Conservation (phyloP, 2,888 invertebrate species). For the Acleris literana region DNA sequence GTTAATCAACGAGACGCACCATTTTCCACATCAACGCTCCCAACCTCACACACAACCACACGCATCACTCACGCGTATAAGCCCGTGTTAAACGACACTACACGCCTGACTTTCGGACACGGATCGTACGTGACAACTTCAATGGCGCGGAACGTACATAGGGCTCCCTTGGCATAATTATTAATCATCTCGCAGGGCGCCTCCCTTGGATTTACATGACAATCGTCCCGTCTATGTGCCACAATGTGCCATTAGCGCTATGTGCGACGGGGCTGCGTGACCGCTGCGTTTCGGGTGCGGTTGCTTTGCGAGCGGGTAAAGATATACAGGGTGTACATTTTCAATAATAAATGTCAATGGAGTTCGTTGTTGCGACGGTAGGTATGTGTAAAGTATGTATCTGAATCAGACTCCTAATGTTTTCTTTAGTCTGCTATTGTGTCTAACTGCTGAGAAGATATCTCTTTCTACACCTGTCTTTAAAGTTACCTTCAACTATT, state of each 20-base stretch:
- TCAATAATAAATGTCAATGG: too few relatives aligned
- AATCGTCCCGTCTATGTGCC: constrained; percentile 45
- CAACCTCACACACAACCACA: too few relatives aligned
- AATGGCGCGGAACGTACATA: constrained; percentile 36
- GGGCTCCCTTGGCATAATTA: constrained; percentile 38
- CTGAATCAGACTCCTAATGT: too few relatives aligned
- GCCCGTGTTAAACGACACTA: not conserved
- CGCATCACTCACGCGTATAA: too few relatives aligned
- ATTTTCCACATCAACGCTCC: too few relatives aligned
- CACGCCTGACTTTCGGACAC: not conserved
- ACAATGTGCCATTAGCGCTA: constrained; percentile 25
- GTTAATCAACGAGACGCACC: too few relatives aligned
- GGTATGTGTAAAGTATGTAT: too few relatives aligned
- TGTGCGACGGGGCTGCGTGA: constrained; percentile 15
- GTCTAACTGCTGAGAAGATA: too few relatives aligned
- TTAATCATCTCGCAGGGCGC: constrained; percentile 44
- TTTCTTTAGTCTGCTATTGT: too few relatives aligned
- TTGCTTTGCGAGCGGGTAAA: not conserved
- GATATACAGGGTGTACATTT: not conserved
- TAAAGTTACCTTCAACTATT: too few relatives aligned
- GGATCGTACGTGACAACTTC: constrained; percentile 28
- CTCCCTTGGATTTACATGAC: constrained; percentile 52
- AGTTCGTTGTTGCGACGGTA: too few relatives aligned
- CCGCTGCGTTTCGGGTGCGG: not conserved
- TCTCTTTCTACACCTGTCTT: too few relatives aligned